Percentiles rank a stretch among this genome's conserved stretches.
Conservation (phyloP, 2,113 vertebrate species). For the Tricholaema leucomelas region DNA sequence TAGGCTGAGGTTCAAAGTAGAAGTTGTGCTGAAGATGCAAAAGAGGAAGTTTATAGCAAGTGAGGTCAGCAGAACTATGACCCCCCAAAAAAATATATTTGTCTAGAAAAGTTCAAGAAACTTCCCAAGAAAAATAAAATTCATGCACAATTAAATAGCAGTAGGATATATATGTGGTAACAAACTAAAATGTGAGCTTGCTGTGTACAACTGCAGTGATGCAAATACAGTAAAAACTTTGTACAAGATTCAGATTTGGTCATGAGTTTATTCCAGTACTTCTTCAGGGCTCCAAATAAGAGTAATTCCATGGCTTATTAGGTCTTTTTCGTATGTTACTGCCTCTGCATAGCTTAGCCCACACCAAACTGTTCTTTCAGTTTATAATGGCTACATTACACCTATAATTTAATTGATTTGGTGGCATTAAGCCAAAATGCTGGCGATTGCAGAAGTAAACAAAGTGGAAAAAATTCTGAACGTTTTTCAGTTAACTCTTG, state of each 20-base stretch:
- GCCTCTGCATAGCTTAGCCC: neutral
- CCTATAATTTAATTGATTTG: neutral
- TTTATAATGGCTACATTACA: neutral
- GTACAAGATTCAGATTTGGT: neutral
- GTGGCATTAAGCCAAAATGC: constrained; percentile 35
- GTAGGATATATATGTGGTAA: neutral
- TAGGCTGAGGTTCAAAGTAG: neutral
- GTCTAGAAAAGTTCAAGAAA: neutral
- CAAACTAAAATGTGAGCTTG: neutral
- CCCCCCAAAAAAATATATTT: neutral
- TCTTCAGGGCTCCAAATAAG: neutral
- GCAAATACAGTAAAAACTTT: neutral
- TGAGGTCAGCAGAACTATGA: neutral
- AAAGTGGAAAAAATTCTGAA: neutral
- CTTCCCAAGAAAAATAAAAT: neutral
- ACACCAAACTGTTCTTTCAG: constrained; percentile 11
- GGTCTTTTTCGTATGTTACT: neutral
- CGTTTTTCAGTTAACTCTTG: constrained; percentile 5
- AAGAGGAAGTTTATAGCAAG: neutral
- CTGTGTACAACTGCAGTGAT: neutral
- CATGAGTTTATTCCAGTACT: neutral
- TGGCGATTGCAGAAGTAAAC: constrained; percentile 44
- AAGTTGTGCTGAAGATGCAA: neutral
- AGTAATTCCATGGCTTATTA: constrained; percentile 9
- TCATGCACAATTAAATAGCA: neutral